phyloP scores from a whole-genome alignment of 2,113 vertebrate species.

The Clarias macrocephalus region DNA sequence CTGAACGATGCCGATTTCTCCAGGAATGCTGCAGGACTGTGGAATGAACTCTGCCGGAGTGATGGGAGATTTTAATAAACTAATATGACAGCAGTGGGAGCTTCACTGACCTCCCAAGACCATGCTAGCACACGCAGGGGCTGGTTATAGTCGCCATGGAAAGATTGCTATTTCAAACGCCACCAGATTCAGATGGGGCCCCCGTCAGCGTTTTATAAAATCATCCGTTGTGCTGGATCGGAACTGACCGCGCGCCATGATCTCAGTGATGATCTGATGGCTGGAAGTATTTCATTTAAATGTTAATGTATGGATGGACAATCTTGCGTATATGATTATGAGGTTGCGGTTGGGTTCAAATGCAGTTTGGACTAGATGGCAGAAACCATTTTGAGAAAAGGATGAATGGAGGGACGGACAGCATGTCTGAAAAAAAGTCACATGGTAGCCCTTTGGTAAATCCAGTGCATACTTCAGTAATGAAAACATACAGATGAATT shows the following conservation, averaged over 20 bases:
- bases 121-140: slow-evolving; percentile 9
- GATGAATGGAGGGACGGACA: background rate
- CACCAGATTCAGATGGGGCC: background rate
- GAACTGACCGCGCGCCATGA: background rate
- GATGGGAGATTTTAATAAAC: slow-evolving; percentile 53
- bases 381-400: background rate
- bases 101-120: slow-evolving; percentile 35
- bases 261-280: background rate
- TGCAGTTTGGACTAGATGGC: background rate
- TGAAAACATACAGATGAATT: background rate
- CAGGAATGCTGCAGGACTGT: slow-evolving; percentile 40
- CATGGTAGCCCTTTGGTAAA: background rate
- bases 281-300: background rate
- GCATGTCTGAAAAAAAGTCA: background rate
- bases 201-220: background rate
- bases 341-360: background rate
- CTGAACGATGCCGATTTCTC: slow-evolving; percentile 28
- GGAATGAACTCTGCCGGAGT: slow-evolving; percentile 29
- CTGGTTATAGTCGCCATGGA: background rate
- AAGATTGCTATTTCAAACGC: background rate
- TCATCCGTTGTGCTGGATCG: background rate
- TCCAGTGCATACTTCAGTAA: background rate
- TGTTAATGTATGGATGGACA: background rate
- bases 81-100: slow-evolving; percentile 43
- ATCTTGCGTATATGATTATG: too few species aligned